A percentile compares a stretch with the other conserved stretches of the same genome.
phyloP scores from a whole-genome alignment of 2,888 invertebrate species.

The Catocala fraxini region DNA sequence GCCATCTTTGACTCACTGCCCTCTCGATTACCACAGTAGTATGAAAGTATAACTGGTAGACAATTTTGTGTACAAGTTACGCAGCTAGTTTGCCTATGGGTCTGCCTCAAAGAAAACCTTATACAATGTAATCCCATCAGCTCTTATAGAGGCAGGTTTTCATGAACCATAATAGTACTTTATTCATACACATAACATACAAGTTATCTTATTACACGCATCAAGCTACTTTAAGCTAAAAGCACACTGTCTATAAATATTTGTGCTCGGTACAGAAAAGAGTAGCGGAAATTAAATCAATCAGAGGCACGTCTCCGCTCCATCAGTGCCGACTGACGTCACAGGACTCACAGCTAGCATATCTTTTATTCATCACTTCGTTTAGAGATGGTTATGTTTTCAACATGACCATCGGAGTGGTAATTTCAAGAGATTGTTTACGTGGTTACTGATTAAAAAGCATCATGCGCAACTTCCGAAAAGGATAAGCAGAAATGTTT shows the following conservation, averaged over 20 bases:
- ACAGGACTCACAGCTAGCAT: conserved; percentile 9
- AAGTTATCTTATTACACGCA: not conserved
- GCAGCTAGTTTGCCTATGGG: too few relatives aligned
- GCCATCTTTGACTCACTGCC: too few relatives aligned
- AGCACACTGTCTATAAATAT: conserved; percentile 6
- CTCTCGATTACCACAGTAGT: too few relatives aligned
- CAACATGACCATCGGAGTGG: not conserved
- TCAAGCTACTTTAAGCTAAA: not conserved
- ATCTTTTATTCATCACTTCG: conserved; percentile 37
- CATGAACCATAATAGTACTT: not conserved
- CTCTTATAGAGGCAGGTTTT: not conserved
- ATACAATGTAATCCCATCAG: not conserved
- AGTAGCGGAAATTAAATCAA: conserved; percentile 60
- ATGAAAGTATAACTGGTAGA: too few relatives aligned
- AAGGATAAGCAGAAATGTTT: too few relatives aligned
- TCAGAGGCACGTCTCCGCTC: conserved; percentile 32
- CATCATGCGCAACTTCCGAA: too few relatives aligned
- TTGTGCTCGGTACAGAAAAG: conserved; percentile 5
- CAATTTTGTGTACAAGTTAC: too few relatives aligned
- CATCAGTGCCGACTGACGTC: conserved; percentile 32
- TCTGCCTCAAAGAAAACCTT: too few relatives aligned
- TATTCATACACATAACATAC: not conserved
- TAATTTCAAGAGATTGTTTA: not conserved
- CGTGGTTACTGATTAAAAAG: too few relatives aligned
- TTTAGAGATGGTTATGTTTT: conserved; percentile 9